Evolutionary conservation across 64 coral and sea anemone species (phyloP), one percentile per base, ranked within the genome.

Genomic region (Actinia tenebrosa): DNA sequence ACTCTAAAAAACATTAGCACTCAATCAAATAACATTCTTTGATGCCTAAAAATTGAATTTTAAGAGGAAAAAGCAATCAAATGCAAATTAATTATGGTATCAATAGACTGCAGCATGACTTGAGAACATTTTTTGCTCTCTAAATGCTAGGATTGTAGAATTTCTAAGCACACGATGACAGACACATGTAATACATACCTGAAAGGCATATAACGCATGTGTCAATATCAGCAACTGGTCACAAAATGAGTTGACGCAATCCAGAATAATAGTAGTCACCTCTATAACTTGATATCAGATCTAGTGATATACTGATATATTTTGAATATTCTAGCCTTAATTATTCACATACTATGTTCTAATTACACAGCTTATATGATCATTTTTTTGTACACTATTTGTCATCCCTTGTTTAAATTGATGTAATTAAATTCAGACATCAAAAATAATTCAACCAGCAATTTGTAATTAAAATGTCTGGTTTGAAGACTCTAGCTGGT

Each of bases 391-490:
- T 64, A 10, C 10, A n/a, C 0, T 8, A 25, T 66, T 66, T 66
- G 63, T 66, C 63, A 66, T 20, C 22, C n/a, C 63, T 66, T 66
- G 63, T 66, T 66, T 3, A 66, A n/a, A 69, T 69, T 69, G 23
- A 69, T 69, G 7, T 69, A 6, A 26, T 26, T 23, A 23, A n/a
- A 66, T 75, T 75, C 69, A 75, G 23, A 75, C 15, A 27, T 75
- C 14, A 75, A 26, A 75, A 75, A 42, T 75, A n/a, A 42, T 75
- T 42, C 13, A 30, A 37, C 26, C 69, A 75, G 8, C 27, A 1
- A n/a, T 75, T 75, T 75, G 63, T 23, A 75, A 75, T 75, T 75
- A 75, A 42, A 75, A 42, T 75, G 69, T 75, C 26, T 75, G 69
- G 9, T 75, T 27, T 37, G 30, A 37, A 75, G 69, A 75, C 69